Evolutionary conservation across 2,797 vertebrate species (phyloP).

Genomic region (Sebastes vulpes): DNA sequence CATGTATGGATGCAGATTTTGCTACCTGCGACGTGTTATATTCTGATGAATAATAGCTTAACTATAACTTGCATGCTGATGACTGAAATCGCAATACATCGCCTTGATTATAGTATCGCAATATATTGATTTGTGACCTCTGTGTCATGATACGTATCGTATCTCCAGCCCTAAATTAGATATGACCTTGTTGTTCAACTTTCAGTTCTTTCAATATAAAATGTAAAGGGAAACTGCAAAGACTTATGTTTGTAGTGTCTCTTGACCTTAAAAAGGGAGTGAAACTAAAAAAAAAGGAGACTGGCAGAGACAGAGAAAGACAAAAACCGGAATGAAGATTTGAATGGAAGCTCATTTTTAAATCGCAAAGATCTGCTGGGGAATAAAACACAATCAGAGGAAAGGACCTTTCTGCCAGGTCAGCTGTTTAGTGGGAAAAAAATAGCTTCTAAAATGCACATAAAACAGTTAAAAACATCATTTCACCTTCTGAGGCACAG

Average conservation of each 20-base stretch:
- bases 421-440: background rate
- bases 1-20: no score
- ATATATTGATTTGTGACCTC: no score
- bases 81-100: no score
- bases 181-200: background rate
- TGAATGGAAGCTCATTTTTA: background rate
- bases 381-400: constrained; percentile 16
- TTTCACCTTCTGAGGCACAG: constrained; percentile 2
- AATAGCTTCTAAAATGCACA: background rate
- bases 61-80: no score
- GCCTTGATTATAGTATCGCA: no score
- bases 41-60: no score
- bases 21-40: background rate
- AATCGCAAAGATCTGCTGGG: background rate
- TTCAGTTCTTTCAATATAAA: background rate
- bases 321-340: background rate
- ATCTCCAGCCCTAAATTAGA: background rate
- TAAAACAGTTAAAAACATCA: background rate
- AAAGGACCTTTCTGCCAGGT: background rate
- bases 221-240: background rate
- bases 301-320: background rate
- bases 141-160: no score
- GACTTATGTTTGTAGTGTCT: background rate
- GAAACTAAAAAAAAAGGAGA: background rate
- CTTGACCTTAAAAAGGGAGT: background rate